A percentile compares a stretch with the other conserved stretches of the same genome.
Conservation (phyloP, 2,113 vertebrate species). For the human (Homo sapiens) region DNA sequence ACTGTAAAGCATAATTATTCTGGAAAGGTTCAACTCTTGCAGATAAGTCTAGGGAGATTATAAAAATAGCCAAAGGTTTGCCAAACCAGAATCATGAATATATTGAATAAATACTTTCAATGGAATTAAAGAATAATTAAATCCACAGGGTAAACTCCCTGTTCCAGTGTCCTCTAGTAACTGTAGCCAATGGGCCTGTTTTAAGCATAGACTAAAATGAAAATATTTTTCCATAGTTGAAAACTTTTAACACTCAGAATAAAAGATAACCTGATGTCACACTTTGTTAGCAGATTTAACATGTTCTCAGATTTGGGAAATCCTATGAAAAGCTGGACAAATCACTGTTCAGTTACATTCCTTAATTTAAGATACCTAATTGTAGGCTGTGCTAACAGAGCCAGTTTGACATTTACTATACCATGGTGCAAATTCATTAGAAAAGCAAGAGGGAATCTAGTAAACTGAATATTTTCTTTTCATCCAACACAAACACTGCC, state of each 20-base stretch:
- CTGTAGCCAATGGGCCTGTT: not conserved
- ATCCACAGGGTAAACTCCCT: not conserved
- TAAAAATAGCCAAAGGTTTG: not conserved
- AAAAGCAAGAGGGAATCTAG: not conserved
- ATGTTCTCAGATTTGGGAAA: slow-evolving; percentile 49
- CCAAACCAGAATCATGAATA: not conserved
- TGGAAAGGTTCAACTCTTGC: not conserved
- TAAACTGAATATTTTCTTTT: slow-evolving; percentile 1
- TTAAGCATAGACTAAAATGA: not conserved
- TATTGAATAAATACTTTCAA: not conserved
- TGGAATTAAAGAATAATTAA: slow-evolving; percentile 39
- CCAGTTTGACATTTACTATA: not conserved
- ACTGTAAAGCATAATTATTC: not conserved
- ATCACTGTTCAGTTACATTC: not conserved
- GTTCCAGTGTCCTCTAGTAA: not conserved
- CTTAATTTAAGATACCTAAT: not conserved
- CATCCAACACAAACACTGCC: not conserved
- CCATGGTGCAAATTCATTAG: not conserved
- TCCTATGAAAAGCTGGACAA: slow-evolving; percentile 15
- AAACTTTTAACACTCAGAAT: slow-evolving; percentile 50
- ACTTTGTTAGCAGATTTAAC: slow-evolving; percentile 15
- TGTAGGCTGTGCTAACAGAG: not conserved
- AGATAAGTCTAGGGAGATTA: not conserved
- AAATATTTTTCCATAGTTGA: slow-evolving; percentile 47
- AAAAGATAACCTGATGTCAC: slow-evolving; percentile 20